Evolutionary conservation across 2,113 vertebrate species (phyloP).

Genomic region (Pelobates fuscus): DNA sequence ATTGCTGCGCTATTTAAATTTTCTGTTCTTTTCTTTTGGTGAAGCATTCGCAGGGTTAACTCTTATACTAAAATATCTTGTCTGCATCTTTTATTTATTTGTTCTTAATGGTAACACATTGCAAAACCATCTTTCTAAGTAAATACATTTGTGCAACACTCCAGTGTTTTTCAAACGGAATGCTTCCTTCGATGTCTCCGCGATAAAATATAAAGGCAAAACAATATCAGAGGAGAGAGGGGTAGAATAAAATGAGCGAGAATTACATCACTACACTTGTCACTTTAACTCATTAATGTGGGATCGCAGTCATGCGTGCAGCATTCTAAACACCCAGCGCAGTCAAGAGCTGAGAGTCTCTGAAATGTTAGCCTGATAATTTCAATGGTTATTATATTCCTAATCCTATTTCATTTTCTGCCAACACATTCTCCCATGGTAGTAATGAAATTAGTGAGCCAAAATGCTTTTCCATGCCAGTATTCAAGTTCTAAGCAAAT

Average conservation of each 20-base stretch:
- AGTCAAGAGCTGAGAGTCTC: neutral
- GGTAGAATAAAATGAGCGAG: constrained; percentile 7
- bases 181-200: constrained; percentile 3
- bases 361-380: constrained; percentile 5
- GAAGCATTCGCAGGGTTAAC: too few relatives aligned
- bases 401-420: constrained; percentile 34
- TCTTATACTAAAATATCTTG: too few relatives aligned
- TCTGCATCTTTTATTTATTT: too few relatives aligned
- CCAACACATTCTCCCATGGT: constrained; percentile 23
- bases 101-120: neutral
- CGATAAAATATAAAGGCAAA: constrained; percentile 9
- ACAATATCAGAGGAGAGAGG: neutral
- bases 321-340: constrained; percentile 10
- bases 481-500: constrained; percentile 3
- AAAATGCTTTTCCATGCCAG: constrained; percentile 24
- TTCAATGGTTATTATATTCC: constrained; percentile 16
- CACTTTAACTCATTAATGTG: constrained; percentile 24
- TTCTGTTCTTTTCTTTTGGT: too few relatives aligned
- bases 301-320: neutral
- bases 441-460: neutral
- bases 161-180: constrained; percentile 9
- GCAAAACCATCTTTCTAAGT: constrained; percentile 1
- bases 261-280: neutral
- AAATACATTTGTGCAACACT: constrained; percentile 5
- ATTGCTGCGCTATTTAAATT: too few relatives aligned